Percentiles rank a stretch among this genome's conserved stretches.
phyloP scores from a whole-genome alignment of 2,888 invertebrate genomes.

The Cartodere bifasciata region DNA sequence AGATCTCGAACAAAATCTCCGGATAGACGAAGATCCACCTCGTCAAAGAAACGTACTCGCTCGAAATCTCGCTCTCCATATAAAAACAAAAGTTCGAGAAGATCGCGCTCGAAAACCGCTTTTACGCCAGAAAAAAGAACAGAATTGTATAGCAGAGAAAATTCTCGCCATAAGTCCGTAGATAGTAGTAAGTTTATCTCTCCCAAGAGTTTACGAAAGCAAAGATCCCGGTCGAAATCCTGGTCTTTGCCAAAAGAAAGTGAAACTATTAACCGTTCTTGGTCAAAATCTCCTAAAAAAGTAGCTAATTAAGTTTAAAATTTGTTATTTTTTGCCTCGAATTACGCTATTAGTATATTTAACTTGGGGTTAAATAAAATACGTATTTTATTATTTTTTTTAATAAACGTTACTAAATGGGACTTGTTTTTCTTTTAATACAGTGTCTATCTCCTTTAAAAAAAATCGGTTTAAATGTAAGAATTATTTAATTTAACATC shows the following conservation, averaged over 20 bases:
- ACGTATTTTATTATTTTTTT: no score
- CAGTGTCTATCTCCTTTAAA: no score
- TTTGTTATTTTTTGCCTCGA: no score
- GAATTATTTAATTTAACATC: no score
- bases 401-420: no score
- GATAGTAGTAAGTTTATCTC: constrained; percentile 31
- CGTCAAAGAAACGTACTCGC: constrained; percentile 11
- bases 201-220: constrained; percentile 25
- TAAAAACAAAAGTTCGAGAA: constrained; percentile 15
- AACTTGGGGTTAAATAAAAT: no score
- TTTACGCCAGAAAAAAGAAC: constrained; percentile 30
- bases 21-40: constrained; percentile 10
- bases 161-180: constrained; percentile 26
- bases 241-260: constrained; percentile 47
- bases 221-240: constrained; percentile 40
- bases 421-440: no score
- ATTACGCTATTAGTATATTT: no score
- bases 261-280: constrained; percentile 28
- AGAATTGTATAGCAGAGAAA: constrained; percentile 8
- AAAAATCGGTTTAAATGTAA: no score
- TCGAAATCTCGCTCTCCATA: constrained; percentile 22
- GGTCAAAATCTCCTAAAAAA: constrained; percentile 41
- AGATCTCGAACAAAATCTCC: constrained; percentile 12
- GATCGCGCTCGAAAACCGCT: constrained; percentile 17
- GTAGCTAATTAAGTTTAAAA: no score